Evolutionary conservation across 1,140 invertebrate species (phyloP), one percentile per base, ranked within the genome.

Genomic region (Tachypleus tridentatus): DNA sequence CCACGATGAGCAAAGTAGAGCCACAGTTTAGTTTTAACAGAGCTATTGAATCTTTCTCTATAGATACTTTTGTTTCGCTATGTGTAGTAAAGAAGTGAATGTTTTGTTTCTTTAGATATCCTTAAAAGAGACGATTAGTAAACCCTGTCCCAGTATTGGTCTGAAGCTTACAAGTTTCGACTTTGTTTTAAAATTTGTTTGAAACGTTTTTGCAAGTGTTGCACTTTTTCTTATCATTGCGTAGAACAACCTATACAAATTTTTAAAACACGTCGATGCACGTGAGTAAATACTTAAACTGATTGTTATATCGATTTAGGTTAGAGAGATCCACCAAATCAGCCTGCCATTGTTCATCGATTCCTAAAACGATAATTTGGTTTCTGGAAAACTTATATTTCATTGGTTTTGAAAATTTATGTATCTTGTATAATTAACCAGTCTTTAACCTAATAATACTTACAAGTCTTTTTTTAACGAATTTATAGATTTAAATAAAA

Each of bases 31-130:
- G 63, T 68, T 74, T 79, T 80, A 58, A 81, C 64, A 50, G 77
- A 81, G 66, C 76, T 66, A 71, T 78, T 78, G 61, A 79, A 77
- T 63, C 79, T 59, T 72, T 80, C 79, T 57, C 74, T 58, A 79
- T 73, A 11, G 74, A 72, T 11, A 77, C 77, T 74, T 81, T 82
- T 54, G 74, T 73, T 54, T 70, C 70, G 62, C 70, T 74, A 72
- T 73, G 77, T 47, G 77, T 78, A 4, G 70, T 76, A 70, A 78
- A 80, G 66, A 78, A 71, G 68, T 78, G 74, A 57, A 80, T 77
- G 47, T 72, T 67, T 73, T 72, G 49, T 74, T 63, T 48, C 64
- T 69, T 66, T 70, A 78, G 67, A 52, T 75, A 61, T 49, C 57
- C 53, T 65, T 75, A 60, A 65, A 78, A 74, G 49, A 47, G 60